Evolutionary conservation across 1,140 invertebrate genomes (phyloP).

Genomic region (Aphelinus atriplicis): DNA sequence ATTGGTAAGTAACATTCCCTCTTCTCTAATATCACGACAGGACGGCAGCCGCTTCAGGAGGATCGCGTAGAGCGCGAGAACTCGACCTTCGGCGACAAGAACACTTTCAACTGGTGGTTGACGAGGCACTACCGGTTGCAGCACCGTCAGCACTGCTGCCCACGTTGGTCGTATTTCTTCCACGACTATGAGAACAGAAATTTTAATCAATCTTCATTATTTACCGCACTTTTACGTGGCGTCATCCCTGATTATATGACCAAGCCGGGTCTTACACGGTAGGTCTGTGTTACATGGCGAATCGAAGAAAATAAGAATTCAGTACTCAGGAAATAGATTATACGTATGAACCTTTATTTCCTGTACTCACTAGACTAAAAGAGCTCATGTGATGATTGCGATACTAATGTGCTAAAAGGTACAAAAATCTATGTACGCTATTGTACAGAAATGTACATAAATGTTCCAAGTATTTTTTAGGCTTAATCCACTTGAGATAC

Average conservation of each 20-base stretch:
- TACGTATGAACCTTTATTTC: slow-evolving; percentile 16
- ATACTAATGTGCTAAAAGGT: no score
- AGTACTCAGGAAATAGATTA: neutral
- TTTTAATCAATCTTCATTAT: neutral
- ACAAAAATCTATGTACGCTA: no score
- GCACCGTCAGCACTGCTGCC: slow-evolving; percentile 58
- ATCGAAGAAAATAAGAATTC: neutral
- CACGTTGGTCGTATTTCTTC: slow-evolving; percentile 60
- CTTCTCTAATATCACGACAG: slow-evolving; percentile 64
- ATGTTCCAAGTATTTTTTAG: no score
- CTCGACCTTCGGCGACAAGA: slow-evolving; percentile 61
- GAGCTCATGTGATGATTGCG: slow-evolving; percentile 6
- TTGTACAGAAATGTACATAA: no score
- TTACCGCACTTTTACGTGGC: neutral
- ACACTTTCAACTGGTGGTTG: slow-evolving; percentile 62
- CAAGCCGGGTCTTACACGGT: no score
- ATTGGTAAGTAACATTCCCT: slow-evolving; percentile 64
- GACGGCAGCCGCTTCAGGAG: slow-evolving; percentile 64
- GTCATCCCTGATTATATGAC: no score
- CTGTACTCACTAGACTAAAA: slow-evolving; percentile 11
- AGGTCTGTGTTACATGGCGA: no score
- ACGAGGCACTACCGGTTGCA: slow-evolving; percentile 62
- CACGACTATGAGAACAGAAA: slow-evolving; percentile 48
- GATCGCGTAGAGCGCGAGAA: slow-evolving; percentile 65
- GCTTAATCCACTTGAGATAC: no score